Evolutionary conservation across 2,113 vertebrate genomes (phyloP).

Genomic region (Rallus limicola): DNA sequence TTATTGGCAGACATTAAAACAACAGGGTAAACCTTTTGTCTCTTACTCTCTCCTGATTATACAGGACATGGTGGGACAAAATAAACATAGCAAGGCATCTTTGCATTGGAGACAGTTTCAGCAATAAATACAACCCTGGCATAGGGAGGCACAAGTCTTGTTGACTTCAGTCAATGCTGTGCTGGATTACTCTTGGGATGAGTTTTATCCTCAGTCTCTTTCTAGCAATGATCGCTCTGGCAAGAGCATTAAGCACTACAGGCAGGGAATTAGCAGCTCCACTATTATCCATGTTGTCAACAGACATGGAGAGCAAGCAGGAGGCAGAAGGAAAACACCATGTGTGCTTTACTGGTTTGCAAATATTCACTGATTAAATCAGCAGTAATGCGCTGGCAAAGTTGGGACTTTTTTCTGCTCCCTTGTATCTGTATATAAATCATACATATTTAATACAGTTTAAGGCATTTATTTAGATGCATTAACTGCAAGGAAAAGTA

Average conservation of each 20-base stretch:
- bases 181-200: neutral
- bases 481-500: neutral
- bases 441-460: neutral
- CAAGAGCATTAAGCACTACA: neutral
- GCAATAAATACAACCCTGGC: neutral
- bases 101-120: neutral
- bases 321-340: neutral
- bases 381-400: neutral
- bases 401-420: constrained; percentile 1
- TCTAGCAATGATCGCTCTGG: neutral
- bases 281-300: neutral
- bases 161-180: neutral
- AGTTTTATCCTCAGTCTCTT: constrained; percentile 24
- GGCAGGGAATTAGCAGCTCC: constrained; percentile 1
- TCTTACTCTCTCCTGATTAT: neutral
- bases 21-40: constrained; percentile 25
- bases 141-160: neutral
- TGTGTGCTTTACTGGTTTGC: neutral
- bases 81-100: constrained; percentile 16
- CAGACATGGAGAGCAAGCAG: neutral
- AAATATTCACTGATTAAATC: constrained; percentile 5
- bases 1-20: constrained; percentile 56
- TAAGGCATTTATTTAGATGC: neutral
- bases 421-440: constrained; percentile 1
- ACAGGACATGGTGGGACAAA: neutral